phyloP scores from a whole-genome alignment of 1,140 invertebrate species.

The Melipona quadrifasciata region DNA sequence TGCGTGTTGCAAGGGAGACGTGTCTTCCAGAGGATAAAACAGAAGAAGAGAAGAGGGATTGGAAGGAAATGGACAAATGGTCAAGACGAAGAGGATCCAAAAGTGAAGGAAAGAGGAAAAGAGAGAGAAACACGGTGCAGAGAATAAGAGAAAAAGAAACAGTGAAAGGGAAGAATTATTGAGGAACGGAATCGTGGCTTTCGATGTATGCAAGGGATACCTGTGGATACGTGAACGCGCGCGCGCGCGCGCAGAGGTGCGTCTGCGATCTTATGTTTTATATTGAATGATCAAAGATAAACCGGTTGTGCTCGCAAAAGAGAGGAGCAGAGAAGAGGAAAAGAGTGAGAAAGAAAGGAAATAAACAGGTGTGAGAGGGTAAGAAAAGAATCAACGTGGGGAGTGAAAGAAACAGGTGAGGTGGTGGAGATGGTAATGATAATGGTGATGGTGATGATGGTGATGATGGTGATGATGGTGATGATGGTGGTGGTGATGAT shows the following conservation, averaged over 20 bases:
- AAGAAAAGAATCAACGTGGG: conserved; percentile 8
- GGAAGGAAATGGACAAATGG: neutral
- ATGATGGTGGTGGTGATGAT: no score
- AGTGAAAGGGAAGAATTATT: conserved; percentile 41
- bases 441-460: no score
- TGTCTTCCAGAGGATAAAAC: neutral
- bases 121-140: neutral
- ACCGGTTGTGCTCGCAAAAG: conserved; percentile 70
- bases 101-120: neutral
- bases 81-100: neutral
- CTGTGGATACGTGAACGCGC: conserved; percentile 6
- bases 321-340: conserved; percentile 32
- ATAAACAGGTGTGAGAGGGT: neutral
- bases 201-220: conserved; percentile 18
- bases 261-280: conserved; percentile 70
- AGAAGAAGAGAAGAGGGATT: no score
- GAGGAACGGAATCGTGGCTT: conserved; percentile 40
- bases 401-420: conserved; percentile 39
- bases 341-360: conserved; percentile 14
- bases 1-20: conserved; percentile 41
- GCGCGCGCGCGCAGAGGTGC: conserved; percentile 43
- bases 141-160: neutral
- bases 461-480: no score
- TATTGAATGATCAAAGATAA: conserved; percentile 78
- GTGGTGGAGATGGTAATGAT: neutral